These are phyloP conservation scores for Eupithecia pulchellata DNA, from an alignment of 2,888 invertebrate species.

Conservation along the genomic window DNA sequence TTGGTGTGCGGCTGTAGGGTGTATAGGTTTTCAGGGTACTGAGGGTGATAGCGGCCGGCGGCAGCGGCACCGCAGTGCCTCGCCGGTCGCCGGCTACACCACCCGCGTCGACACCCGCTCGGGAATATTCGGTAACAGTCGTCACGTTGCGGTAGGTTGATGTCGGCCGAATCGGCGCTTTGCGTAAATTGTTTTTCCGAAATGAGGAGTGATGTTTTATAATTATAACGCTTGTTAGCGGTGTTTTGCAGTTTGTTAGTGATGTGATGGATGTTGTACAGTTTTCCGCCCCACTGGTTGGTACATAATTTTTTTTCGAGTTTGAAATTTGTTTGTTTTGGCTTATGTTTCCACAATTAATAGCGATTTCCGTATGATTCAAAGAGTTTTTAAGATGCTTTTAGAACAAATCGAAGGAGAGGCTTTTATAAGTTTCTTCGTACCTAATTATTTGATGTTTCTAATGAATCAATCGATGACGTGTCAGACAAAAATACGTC, in stretches of 20 bases:
- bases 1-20: conserved; percentile 59
- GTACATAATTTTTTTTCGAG: conserved; percentile 44
- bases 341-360: conserved; percentile 40
- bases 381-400: conserved; percentile 23
- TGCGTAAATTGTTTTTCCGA: conserved; percentile 57
- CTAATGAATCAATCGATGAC: not conserved
- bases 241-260: conserved; percentile 48
- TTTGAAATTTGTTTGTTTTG: conserved; percentile 33
- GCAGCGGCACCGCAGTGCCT: conserved; percentile 73
- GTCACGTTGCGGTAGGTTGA: conserved; percentile 74
- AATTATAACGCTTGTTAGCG: conserved; percentile 38
- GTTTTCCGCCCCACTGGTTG: conserved; percentile 58
- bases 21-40: conserved; percentile 59
- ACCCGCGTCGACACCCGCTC: conserved; percentile 60
- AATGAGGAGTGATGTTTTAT: conserved; percentile 50
- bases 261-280: conserved; percentile 51
- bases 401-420: not conserved
- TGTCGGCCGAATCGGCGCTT: conserved; percentile 51
- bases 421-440: not conserved
- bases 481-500: not conserved
- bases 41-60: conserved; percentile 70
- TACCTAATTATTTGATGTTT: not conserved
- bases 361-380: not conserved
- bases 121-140: conserved; percentile 61
- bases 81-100: conserved; percentile 73